Percentiles rank a stretch among this genome's conserved stretches.
Evolutionary conservation across 2,113 vertebrate species (phyloP).

Genomic region (Scolopax mira): DNA sequence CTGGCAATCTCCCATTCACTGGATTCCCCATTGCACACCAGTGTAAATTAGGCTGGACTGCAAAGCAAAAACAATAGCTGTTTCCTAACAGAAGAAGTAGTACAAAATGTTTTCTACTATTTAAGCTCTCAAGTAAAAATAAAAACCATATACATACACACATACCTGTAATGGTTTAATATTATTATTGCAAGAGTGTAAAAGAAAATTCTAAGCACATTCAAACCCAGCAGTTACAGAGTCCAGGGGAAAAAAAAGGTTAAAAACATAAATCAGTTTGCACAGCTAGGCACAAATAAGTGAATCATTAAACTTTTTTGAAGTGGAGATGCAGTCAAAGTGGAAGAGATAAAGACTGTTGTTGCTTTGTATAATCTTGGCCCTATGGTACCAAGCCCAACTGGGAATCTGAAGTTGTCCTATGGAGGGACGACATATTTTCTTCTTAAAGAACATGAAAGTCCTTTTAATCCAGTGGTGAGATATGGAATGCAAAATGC

Average conservation of each 20-base stretch:
- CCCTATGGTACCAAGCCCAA: neutral
- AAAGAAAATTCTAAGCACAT: neutral
- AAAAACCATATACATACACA: neutral
- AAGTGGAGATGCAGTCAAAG: neutral
- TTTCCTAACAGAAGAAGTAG: neutral
- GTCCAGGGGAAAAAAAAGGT: neutral
- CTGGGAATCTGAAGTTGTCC: neutral
- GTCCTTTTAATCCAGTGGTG: neutral
- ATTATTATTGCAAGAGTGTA: neutral
- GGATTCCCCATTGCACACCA: neutral
- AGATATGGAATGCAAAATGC: constrained; percentile 13
- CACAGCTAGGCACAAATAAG: neutral
- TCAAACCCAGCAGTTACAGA: neutral
- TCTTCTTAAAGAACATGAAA: constrained; percentile 29
- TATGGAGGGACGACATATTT: neutral
- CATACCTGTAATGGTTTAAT: neutral
- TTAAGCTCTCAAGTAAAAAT: neutral
- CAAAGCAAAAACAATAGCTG: neutral
- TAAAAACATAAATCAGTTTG: neutral
- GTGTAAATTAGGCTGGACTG: neutral
- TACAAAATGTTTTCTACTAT: neutral
- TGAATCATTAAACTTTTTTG: neutral
- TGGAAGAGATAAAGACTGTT: neutral
- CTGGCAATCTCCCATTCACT: neutral
- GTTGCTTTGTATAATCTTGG: neutral